Percentiles rank a stretch among this genome's conserved stretches.
Conservation (phyloP, 2,113 vertebrate species). For the Guaruba guarouba region DNA sequence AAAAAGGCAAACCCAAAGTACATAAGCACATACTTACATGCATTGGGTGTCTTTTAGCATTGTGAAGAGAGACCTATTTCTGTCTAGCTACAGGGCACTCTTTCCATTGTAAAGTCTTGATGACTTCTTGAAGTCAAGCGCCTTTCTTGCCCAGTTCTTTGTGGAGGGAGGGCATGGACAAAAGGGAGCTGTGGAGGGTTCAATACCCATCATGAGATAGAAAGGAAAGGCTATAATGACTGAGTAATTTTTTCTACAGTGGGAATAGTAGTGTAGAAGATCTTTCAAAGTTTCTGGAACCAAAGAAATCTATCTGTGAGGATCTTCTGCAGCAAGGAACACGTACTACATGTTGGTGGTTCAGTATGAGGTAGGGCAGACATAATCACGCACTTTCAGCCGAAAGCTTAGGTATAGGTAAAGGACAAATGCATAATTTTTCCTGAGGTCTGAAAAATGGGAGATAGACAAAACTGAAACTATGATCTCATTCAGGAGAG, state of each 20-base stretch:
- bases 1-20: not conserved
- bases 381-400: not conserved
- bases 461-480: not conserved
- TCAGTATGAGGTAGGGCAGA: not conserved
- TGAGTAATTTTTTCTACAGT: not conserved
- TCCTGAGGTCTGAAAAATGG: not conserved
- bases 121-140: not conserved
- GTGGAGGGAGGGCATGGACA: not conserved
- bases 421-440: not conserved
- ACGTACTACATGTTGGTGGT: not conserved
- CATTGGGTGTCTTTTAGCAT: not conserved
- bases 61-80: not conserved
- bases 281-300: not conserved
- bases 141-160: not conserved
- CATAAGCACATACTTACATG: not conserved
- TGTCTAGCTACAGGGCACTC: not conserved
- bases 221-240: not conserved
- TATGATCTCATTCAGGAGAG: not conserved
- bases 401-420: not conserved
- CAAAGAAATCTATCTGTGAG: not conserved
- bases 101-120: not conserved
- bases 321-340: not conserved
- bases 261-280: not conserved
- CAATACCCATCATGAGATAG: not conserved
- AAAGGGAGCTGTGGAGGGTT: not conserved